phyloP scores from a whole-genome alignment of 2,888 invertebrate genomes.

The Entomobrya multifasciata region DNA sequence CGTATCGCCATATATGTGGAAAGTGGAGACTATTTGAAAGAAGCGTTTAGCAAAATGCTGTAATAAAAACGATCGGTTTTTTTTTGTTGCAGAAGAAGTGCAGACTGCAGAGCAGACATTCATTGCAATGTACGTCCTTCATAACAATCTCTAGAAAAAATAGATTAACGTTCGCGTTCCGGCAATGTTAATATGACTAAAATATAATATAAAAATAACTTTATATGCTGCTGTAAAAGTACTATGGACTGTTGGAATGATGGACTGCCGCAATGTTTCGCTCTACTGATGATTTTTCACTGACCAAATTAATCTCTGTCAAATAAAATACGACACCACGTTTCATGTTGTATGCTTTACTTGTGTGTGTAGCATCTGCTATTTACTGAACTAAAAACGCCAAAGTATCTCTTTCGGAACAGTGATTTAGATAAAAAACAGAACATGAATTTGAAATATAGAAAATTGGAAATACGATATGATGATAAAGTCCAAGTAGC shows the following conservation, averaged over 20 bases:
- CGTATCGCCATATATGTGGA: no score
- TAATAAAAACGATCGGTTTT: no score
- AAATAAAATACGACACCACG: constrained; percentile 27
- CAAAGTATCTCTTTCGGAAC: background rate
- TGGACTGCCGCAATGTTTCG: background rate
- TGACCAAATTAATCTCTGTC: constrained; percentile 65
- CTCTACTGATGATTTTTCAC: constrained; percentile 28
- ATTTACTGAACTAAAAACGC: background rate
- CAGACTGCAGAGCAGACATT: no score
- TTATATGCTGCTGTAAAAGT: background rate
- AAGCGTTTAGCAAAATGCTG: no score
- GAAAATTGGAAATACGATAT: constrained; percentile 19
- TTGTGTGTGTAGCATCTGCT: constrained; percentile 4
- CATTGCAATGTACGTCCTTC: background rate
- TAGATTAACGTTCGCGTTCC: no score
- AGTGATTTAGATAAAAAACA: background rate
- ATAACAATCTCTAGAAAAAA: no score
- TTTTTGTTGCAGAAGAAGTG: background rate
- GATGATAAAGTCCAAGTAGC: background rate
- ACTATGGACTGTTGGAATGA: background rate
- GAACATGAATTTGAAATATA: no score
- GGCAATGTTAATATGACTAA: background rate
- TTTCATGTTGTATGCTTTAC: background rate
- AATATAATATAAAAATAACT: no score
- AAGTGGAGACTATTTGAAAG: no score